Base-by-base conservation (phyloP, 2,888 invertebrate genomes). In the Eupithecia abbreviata region DNA sequence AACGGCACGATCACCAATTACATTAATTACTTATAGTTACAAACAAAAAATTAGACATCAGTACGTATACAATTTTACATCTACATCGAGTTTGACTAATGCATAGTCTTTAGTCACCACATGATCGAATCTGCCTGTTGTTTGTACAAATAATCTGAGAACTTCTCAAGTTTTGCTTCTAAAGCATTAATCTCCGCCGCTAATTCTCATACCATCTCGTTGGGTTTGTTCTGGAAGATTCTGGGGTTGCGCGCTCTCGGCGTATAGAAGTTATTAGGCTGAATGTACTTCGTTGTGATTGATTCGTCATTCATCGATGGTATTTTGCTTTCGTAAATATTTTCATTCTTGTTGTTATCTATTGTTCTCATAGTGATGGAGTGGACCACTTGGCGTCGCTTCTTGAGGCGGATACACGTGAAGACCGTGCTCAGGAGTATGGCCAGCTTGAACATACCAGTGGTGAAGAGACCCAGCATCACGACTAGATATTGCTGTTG, bases 401-500 rank as follows among this genome's bases (percentile, higher is more conserved):
- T 95, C 79, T 95, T 95, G 0, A 97, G 91, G 78, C 96, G 96
- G 15, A 97, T 96, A 85, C 97, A 97, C 2, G 96, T 96, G 75
- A 97, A 93, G 18, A 97, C 95, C 0, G 97, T 97, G 86, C 96
- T 96, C 6, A 97, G 90, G 7, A 98, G 92, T 0, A 97, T 96
- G 72, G 96, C 96, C 76, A 98, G 96, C 89, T 98, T 97, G 70
- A 97, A 95, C n/a, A 97, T 88, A 0, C 97, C 96, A 41, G 97
- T 92, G 3, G 96, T 92, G 74, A 98, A 93, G 41, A 97, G 96
- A 41, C 96, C 95, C 5, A 95, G 94, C 85, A 98, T 94, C 82
- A 98, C 96, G 58, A 97, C 92, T 45, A 97, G 89, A 83, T 97
- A 97, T 82, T 98, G 98, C 77, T 97, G 96, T 76, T 97, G 96